Base-by-base conservation (phyloP, 2,113 vertebrate species). In the Hepsetus odoe region DNA sequence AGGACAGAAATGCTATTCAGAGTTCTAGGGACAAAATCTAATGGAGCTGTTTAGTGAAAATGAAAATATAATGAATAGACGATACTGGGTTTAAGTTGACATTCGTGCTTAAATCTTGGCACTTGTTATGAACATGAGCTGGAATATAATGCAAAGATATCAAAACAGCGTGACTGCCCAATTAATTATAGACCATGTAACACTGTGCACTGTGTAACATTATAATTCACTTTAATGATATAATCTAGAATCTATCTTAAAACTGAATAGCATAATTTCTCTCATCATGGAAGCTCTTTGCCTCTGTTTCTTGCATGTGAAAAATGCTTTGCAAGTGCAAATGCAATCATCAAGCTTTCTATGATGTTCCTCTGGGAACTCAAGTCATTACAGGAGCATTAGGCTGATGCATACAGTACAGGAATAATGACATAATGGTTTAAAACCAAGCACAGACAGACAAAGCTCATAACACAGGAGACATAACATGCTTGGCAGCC, bases 381-480 rank as follows among this genome's bases (percentile, higher is more conserved):
- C 38, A 44, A 44, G 56, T 18, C 35, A 65, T 38, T 65, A 65
- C 61, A 59, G 26, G 59, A 59, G 16, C 55, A 32, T 73, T 30
- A 30, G 18, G 16, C 8, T 59, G 40, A 38, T 38, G 51, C 3
- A 49, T 30, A 18, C 53, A 68, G 28, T 9, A 56, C 8, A 70
- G 55, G 4, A 72, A 56, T 40, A 65, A 65, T 35, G 61, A 38
- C 11, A 38, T 8, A 32, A 62, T 62, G 28, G 4, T 30, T 28
- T 72, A 5, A 44, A 33, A 46, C 38, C 22, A 18, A 28, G 5
- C 22, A 22, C 22, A 42, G 35, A 33, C 24, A 73, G 35, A 73
- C 24, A 59, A 30, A 73, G 22, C 38, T 67, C 53, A 44, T 51
- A 58, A 35, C 53, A 55, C n/a, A 51, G 22, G 22, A 79, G 24